Evolutionary conservation across 1,140 invertebrate genomes (phyloP).

Genomic region (Papilio polyxenes): DNA sequence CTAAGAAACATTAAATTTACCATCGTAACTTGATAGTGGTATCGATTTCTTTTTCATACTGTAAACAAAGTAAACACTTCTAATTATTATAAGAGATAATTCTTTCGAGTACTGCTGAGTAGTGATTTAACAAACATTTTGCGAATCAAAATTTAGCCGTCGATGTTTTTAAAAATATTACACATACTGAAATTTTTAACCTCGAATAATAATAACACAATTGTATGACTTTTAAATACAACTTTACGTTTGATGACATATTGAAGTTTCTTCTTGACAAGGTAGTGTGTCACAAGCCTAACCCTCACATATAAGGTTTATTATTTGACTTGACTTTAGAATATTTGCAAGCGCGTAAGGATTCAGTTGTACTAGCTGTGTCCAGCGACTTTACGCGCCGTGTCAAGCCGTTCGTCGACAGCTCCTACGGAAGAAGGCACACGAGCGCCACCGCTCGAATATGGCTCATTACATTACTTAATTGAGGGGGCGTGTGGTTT

Average conservation of each 20-base stretch:
- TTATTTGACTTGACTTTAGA: neutral
- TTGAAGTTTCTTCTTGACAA: neutral
- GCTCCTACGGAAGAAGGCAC: too few species aligned
- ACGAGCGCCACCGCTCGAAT: too few species aligned
- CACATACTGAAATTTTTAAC: conserved; percentile 26
- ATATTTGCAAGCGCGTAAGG: too few species aligned
- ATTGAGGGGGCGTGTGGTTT: too few species aligned
- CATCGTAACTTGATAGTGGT: conserved; percentile 9
- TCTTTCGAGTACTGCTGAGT: neutral
- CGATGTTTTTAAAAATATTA: neutral
- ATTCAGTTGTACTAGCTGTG: too few species aligned
- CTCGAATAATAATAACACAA: conserved; percentile 18
- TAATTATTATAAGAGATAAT: conserved; percentile 10
- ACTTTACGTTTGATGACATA: conserved; percentile 12
- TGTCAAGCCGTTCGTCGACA: too few species aligned
- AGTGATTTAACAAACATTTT: conserved; percentile 12
- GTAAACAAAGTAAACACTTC: conserved; percentile 11
- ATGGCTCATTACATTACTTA: too few species aligned
- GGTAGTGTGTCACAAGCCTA: neutral
- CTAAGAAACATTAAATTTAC: conserved; percentile 22
- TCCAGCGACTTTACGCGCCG: too few species aligned
- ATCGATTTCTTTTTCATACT: conserved; percentile 14
- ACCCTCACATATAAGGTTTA: neutral
- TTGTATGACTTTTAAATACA: conserved; percentile 14
- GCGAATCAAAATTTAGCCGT: neutral